Conservation (phyloP, 2,113 vertebrate species). For the Romanogobio albipinnatus region DNA sequence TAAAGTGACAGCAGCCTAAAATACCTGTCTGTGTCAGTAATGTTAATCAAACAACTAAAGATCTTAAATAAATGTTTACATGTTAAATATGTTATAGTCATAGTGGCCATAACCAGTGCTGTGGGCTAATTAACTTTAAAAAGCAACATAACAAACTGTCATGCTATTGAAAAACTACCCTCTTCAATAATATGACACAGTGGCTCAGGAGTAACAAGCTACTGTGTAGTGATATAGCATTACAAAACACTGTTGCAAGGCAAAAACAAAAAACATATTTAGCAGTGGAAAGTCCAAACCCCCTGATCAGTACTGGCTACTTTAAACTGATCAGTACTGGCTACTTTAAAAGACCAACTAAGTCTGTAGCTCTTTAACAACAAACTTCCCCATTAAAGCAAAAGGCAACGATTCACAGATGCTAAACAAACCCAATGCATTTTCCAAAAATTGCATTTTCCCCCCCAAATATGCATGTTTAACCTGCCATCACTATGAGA, state of each 20-base stretch:
- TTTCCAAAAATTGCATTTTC: background rate
- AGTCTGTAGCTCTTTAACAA: background rate
- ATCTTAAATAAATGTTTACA: too few species aligned
- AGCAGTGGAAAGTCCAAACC: too few species aligned
- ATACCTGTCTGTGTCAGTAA: too few species aligned
- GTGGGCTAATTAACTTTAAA: background rate
- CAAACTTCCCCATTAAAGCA: background rate
- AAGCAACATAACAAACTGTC: background rate
- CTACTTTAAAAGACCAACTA: slow-evolving; percentile 8
- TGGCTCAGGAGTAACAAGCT: background rate
- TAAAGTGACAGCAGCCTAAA: too few species aligned
- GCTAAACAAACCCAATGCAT: background rate
- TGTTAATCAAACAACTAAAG: too few species aligned
- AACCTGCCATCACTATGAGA: slow-evolving; percentile 15
- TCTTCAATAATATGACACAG: background rate
- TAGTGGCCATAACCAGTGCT: background rate
- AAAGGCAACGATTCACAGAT: background rate
- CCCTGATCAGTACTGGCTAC: too few species aligned
- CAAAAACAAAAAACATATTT: too few species aligned
- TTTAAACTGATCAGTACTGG: slow-evolving; percentile 11
- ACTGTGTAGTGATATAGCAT: background rate
- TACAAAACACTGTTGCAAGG: background rate
- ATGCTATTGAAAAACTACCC: background rate
- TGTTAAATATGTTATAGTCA: background rate
- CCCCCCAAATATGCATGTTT: slow-evolving; percentile 15